Conservation (phyloP, 1,140 invertebrate genomes). For the Conus betulinus region DNA sequence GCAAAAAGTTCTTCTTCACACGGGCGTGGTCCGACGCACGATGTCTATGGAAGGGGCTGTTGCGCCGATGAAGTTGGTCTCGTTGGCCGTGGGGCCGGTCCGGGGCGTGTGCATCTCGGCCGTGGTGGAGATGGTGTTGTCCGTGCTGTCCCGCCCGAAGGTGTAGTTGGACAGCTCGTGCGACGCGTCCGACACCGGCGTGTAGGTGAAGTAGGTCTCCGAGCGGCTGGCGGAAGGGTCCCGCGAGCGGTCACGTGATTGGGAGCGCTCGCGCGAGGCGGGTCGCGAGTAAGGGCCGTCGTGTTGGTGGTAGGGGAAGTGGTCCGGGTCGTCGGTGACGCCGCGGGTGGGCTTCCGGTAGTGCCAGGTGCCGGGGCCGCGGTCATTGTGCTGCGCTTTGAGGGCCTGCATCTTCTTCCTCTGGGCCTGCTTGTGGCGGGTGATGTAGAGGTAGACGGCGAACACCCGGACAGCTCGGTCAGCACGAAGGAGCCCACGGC, state of each 20-base stretch:
- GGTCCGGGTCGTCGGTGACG: background rate
- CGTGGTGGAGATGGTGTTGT: slow-evolving; percentile 73
- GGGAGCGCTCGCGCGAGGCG: slow-evolving; percentile 64
- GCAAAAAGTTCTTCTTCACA: slow-evolving; percentile 38
- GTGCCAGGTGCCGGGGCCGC: slow-evolving; percentile 36
- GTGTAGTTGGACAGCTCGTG: slow-evolving; percentile 74
- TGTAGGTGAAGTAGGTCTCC: slow-evolving; percentile 74
- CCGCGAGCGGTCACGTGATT: slow-evolving; percentile 68
- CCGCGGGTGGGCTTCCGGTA: slow-evolving; percentile 21
- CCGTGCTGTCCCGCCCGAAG: slow-evolving; percentile 67
- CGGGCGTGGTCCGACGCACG: slow-evolving; percentile 64
- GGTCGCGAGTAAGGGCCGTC: slow-evolving; percentile 56
- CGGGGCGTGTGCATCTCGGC: slow-evolving; percentile 68
- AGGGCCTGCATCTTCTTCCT: slow-evolving; percentile 69
- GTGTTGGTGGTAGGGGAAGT: slow-evolving; percentile 32
- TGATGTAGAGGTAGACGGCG: slow-evolving; percentile 75
- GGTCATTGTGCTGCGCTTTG: slow-evolving; percentile 57
- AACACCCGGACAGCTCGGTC: slow-evolving; percentile 74
- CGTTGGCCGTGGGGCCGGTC: slow-evolving; percentile 31
- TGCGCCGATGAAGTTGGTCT: slow-evolving; percentile 19
- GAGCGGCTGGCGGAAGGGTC: slow-evolving; percentile 70
- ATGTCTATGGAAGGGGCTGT: slow-evolving; percentile 57
- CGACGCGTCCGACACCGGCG: slow-evolving; percentile 71
- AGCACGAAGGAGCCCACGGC: slow-evolving; percentile 72
- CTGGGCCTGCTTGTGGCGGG: slow-evolving; percentile 71